These are phyloP conservation scores for Brachyptera putata DNA, from an alignment of 2,888 invertebrate genomes.

Conservation along the genomic window DNA sequence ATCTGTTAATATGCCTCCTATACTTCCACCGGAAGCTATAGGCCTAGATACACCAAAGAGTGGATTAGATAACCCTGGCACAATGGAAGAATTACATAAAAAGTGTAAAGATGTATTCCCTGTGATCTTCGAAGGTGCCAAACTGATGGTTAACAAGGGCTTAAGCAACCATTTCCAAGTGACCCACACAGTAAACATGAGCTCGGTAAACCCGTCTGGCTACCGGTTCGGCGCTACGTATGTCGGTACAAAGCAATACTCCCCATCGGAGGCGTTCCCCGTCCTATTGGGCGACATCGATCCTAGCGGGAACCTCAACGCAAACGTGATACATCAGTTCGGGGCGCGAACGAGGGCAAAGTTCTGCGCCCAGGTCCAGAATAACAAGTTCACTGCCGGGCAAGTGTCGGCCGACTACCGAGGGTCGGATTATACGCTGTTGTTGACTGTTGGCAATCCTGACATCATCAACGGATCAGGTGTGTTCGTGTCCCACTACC, in stretches of 20 bases:
- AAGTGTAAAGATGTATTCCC: slow-evolving; percentile 98
- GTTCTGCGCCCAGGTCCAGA: slow-evolving; percentile 82
- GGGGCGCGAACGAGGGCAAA: slow-evolving; percentile 73
- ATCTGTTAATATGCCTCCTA: too few species aligned
- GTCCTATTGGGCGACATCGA: slow-evolving; percentile 94
- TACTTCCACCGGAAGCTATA: slow-evolving; percentile 3
- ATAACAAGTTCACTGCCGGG: slow-evolving; percentile 78
- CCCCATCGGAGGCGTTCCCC: slow-evolving; percentile 89
- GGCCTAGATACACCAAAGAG: neutral
- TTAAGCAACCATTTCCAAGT: slow-evolving; percentile 97
- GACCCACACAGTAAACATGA: slow-evolving; percentile 91
- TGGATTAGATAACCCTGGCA: slow-evolving; percentile 75
- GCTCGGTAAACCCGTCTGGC: slow-evolving; percentile 79
- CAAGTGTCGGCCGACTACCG: slow-evolving; percentile 87
- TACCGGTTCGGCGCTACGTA: slow-evolving; percentile 92
- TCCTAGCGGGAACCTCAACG: slow-evolving; percentile 91
- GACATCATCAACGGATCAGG: slow-evolving; percentile 83
- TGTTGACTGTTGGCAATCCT: slow-evolving; percentile 85
- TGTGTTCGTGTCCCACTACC: slow-evolving; percentile 78
- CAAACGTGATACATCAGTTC: slow-evolving; percentile 91
- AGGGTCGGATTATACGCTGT: slow-evolving; percentile 80
- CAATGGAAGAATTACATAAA: slow-evolving; percentile 93
- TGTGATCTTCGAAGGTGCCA: slow-evolving; percentile 93
- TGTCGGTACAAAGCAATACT: slow-evolving; percentile 88
- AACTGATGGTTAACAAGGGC: slow-evolving; percentile 91